Evolutionary conservation across 2,888 invertebrate species (phyloP), one percentile per base, ranked within the genome.

Genomic region (Latrodectus elegans): DNA sequence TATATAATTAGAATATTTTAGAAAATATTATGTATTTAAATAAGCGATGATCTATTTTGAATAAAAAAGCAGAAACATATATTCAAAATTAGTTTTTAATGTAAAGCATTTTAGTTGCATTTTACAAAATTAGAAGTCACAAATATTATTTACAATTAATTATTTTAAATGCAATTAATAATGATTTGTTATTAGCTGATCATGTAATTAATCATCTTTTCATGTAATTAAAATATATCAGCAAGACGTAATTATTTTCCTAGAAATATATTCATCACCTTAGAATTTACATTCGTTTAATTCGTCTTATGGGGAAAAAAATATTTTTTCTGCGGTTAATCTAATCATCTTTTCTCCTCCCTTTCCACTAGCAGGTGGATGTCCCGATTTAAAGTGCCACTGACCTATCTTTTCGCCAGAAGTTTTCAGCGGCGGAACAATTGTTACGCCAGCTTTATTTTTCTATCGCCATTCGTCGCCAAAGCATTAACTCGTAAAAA

Each of bases 351-450:
- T 49, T 53, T 60, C 64, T n/a, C 38, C 78, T 53, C n/a, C 52
- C 52, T 14, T 22, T 67, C 15, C 26, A 14, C 78, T 78, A 68
- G 67, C 65, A 53, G 77, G 77, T 68, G 65, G 70, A 67, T 70
- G 52, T 11, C n/a, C 38, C 22, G 72, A 53, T 71, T 65, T 51
- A 17, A 76, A 83, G 53, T 53, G 83, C 76, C 83, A 83, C 64
- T 83, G 83, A 83, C 84, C 84, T 72, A 72, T 52, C 26, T 55
- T 14, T 55, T 55, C 55, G 55, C 55, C 55, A 55, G 55, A 55
- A 55, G 55, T 55, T 55, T 11, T 11, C 4, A 55, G 11, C 55
- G 11, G 55, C 12, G 55, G 55, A 55, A 55, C 11, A 15, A 15
- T 55, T 55, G 2, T 15, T 55, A 22, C 55, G 55, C 55, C 55